Conservation (phyloP, 2,888 invertebrate species). For the Drosophila maculinotata region DNA sequence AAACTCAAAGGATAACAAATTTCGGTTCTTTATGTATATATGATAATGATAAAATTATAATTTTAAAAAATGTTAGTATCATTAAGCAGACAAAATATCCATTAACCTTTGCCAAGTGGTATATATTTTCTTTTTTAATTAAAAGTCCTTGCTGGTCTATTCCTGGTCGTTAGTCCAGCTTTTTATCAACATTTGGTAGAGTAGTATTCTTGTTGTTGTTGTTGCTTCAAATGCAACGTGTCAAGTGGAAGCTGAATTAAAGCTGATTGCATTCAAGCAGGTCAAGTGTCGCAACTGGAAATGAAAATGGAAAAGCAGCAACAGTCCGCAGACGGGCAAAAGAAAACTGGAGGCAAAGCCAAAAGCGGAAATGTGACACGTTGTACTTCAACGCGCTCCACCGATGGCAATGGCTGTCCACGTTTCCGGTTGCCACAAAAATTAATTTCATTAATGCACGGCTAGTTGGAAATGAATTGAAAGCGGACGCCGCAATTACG, state of each 20-base stretch:
- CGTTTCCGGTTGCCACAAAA: conserved; percentile 75
- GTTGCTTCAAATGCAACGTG: background rate
- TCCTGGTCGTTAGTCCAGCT: background rate
- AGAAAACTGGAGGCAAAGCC: conserved; percentile 24
- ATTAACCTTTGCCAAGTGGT: too few species aligned
- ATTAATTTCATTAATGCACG: conserved; percentile 79
- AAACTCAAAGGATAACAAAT: conserved; percentile 7
- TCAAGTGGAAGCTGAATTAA: conserved; percentile 56
- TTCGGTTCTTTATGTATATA: background rate
- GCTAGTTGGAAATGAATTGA: conserved; percentile 51
- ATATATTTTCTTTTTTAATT: background rate
- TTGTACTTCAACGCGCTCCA: conserved; percentile 48
- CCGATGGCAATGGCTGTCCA: conserved; percentile 24
- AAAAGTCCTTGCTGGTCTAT: background rate
- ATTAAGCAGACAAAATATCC: too few species aligned
- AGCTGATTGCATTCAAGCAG: conserved; percentile 56
- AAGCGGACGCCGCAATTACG: conserved; percentile 50
- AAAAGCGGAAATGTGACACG: conserved; percentile 74
- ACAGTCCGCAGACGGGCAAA: too few species aligned
- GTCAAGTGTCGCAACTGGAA: conserved; percentile 56
- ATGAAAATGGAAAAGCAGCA: conserved; percentile 37
- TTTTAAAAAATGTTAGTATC: background rate
- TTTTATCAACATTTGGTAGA: conserved; percentile 9
- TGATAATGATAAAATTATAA: background rate
- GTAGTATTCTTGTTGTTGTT: background rate